These are phyloP conservation scores for Temnothorax ravouxi DNA, from an alignment of 2,888 invertebrate genomes.

Conservation along the genomic window DNA sequence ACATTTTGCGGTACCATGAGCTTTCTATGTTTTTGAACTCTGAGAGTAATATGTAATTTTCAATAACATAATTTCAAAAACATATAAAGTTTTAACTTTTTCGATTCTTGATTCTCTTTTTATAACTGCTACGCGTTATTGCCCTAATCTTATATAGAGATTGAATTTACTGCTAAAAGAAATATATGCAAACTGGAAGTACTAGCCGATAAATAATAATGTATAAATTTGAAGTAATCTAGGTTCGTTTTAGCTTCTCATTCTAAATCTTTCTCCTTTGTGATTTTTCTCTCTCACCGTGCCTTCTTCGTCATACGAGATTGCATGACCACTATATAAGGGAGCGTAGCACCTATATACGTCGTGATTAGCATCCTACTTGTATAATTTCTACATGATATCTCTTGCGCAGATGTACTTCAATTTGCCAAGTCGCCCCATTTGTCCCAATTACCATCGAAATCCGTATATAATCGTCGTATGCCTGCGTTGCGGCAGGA, in stretches of 20 bases:
- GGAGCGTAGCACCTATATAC: constrained; percentile 36
- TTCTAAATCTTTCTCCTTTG: constrained; percentile 12
- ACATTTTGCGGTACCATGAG: not conserved
- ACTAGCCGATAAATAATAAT: constrained; percentile 18
- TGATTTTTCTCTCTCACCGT: constrained; percentile 19
- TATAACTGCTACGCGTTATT: not conserved
- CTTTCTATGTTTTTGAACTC: not conserved
- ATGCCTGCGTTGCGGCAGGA: constrained; percentile 26
- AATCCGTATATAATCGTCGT: constrained; percentile 54
- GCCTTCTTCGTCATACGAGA: constrained; percentile 43
- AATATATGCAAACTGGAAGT: constrained; percentile 1
- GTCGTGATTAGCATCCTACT: constrained; percentile 60
- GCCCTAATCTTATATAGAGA: not conserved
- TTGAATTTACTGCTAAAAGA: constrained; percentile 21
- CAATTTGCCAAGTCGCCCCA: constrained; percentile 28
- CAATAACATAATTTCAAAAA: not conserved
- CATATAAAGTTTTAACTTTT: not conserved
- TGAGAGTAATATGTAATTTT: not conserved
- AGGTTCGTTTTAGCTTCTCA: not conserved
- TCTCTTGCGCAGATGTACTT: constrained; percentile 32
- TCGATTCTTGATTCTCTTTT: not conserved
- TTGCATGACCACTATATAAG: constrained; percentile 63
- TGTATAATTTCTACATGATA: constrained; percentile 44
- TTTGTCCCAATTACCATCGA: constrained; percentile 52
- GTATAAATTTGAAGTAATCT: constrained; percentile 1